Evolutionary conservation across 2,888 invertebrate genomes (phyloP).

Genomic region (Pseudoips prasinana): DNA sequence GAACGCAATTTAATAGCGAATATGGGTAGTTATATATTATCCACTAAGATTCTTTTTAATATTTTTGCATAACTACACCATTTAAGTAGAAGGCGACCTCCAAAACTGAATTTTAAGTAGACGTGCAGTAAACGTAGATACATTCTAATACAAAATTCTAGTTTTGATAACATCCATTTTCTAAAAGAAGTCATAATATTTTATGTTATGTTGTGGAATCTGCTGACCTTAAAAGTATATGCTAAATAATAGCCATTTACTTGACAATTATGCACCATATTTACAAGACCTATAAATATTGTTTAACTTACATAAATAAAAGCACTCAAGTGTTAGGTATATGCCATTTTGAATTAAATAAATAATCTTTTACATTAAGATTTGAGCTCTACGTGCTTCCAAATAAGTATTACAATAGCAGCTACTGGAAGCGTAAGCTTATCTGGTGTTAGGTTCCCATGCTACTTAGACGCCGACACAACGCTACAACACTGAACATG

Average conservation of each 20-base stretch:
- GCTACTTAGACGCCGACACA: constrained; percentile 53
- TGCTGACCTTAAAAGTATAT: too few species aligned
- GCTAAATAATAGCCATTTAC: too few species aligned
- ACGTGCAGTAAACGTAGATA: constrained; percentile 26
- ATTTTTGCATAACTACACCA: constrained; percentile 41
- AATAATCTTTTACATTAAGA: constrained; percentile 5
- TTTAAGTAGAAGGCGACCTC: constrained; percentile 64
- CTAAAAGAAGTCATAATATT: too few species aligned
- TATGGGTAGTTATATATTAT: constrained; percentile 67
- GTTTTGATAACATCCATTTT: neutral
- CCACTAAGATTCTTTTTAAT: constrained; percentile 62
- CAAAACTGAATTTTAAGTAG: constrained; percentile 45
- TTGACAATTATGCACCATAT: constrained; percentile 7
- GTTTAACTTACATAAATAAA: constrained; percentile 18
- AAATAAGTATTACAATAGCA: constrained; percentile 12
- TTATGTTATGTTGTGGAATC: too few species aligned
- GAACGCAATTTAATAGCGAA: constrained; percentile 69
- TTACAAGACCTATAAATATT: constrained; percentile 22
- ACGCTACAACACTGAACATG: constrained; percentile 66
- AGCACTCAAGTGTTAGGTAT: constrained; percentile 15
- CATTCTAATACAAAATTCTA: constrained; percentile 12
- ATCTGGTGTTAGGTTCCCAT: constrained; percentile 52
- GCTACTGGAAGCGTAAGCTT: constrained; percentile 7
- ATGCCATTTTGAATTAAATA: constrained; percentile 13
- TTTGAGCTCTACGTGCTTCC: constrained; percentile 10